Conservation (phyloP, 2,113 vertebrate species). For the Mola mola region DNA sequence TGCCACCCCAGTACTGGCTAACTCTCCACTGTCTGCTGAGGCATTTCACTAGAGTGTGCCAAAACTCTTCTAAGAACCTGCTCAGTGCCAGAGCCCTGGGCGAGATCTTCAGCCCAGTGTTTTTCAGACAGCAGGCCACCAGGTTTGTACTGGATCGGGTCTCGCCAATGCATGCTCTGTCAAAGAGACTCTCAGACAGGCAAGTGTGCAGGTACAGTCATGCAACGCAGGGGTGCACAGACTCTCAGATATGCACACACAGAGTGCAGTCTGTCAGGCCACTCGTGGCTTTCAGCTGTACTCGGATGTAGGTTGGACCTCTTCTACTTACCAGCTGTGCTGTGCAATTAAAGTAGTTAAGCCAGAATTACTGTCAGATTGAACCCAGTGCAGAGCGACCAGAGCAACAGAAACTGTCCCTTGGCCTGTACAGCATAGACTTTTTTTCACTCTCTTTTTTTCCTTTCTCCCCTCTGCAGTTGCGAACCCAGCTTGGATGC, state of each 20-base stretch:
- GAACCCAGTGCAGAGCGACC: constrained; percentile 15
- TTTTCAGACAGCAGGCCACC: constrained; percentile 88
- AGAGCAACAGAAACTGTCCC: constrained; percentile 18
- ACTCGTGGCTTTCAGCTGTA: constrained; percentile 34
- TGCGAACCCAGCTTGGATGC: constrained; percentile 89
- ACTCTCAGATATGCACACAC: constrained; percentile 9
- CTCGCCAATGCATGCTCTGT: constrained; percentile 7
- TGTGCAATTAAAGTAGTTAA: constrained; percentile 54
- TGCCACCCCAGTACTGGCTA: constrained; percentile 95
- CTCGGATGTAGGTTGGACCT: constrained; percentile 46
- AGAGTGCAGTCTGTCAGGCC: constrained; percentile 16
- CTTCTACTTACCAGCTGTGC: constrained; percentile 63
- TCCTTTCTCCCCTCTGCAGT: constrained; percentile 70
- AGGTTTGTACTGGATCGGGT: constrained; percentile 78
- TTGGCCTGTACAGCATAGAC: constrained; percentile 1
- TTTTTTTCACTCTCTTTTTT: constrained; percentile 21
- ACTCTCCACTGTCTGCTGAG: constrained; percentile 92
- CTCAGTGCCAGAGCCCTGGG: constrained; percentile 86
- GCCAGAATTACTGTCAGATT: constrained; percentile 53
- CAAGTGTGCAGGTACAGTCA: constrained; percentile 29
- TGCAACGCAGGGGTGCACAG: constrained; percentile 25
- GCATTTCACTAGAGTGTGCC: constrained; percentile 92
- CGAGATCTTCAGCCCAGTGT: constrained; percentile 93
- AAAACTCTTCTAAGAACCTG: constrained; percentile 88
- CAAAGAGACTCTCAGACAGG: constrained; percentile 39